Evolutionary conservation across 2,797 vertebrate species (phyloP).

Genomic region (Pelochelys cantorii): DNA sequence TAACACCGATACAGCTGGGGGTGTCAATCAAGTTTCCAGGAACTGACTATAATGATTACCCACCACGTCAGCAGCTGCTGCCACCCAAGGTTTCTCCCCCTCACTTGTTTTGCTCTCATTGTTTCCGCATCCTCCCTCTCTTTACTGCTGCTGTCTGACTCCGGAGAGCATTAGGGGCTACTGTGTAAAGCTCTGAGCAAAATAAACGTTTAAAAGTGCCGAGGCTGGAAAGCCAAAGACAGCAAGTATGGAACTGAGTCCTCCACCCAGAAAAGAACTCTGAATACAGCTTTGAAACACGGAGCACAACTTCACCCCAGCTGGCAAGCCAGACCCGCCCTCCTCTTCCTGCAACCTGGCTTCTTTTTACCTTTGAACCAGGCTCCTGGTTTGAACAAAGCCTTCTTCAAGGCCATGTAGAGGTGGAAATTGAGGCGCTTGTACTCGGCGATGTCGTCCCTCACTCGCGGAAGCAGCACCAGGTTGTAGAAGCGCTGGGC

Average conservation of each 20-base stretch:
- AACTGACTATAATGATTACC: background rate
- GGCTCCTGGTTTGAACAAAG: constrained; percentile 96
- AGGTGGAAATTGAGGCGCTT: constrained; percentile 97
- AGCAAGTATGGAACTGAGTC: background rate
- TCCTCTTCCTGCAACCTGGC: background rate
- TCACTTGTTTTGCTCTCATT: background rate
- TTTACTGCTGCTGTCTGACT: background rate
- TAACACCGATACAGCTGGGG: background rate
- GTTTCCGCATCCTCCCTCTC: background rate
- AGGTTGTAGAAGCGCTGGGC: constrained; percentile 97
- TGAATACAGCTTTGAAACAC: background rate
- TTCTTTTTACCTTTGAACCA: constrained; percentile 95
- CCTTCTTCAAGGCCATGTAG: constrained; percentile 96
- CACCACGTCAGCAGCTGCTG: background rate
- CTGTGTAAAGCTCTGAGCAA: background rate
- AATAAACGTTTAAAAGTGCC: background rate
- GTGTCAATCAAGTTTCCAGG: background rate
- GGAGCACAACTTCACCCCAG: background rate
- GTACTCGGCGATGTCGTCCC: constrained; percentile 95
- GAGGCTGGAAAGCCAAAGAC: background rate
- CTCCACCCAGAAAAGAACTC: background rate
- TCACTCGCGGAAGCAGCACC: constrained; percentile 91
- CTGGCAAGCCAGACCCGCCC: background rate
- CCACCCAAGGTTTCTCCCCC: background rate
- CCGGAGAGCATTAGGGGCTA: background rate